Base-by-base conservation (phyloP, 2,797 vertebrate species). In the Propithecus deckenii region DNA sequence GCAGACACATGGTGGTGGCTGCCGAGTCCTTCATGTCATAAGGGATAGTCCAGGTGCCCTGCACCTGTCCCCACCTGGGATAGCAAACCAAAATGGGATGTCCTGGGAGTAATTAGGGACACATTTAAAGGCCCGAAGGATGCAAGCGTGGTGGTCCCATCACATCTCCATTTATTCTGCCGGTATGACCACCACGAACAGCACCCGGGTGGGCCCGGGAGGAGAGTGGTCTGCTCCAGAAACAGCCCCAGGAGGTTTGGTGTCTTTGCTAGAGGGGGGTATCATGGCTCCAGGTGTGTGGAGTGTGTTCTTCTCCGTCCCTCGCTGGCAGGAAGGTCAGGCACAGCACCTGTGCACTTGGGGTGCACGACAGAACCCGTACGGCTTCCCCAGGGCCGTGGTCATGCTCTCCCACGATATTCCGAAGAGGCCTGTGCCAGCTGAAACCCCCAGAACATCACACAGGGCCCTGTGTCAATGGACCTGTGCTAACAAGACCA, bases 11-110 rank as follows among this genome's bases (percentile, higher is more conserved):
- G 61, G 17, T 17, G 43, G 12, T 10, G 20, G 11, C 2, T 35
- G 0, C 17, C 32, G 0, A 3, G 17, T 10, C 76, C 48, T 43
- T 38, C 50, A 65, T 25, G 1, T 5, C 30, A 0, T 18, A 10
- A 5, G 0, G n/a, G 23, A 23, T 13, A 28, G 48, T 38, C 86
- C 32, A 8, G 0, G 30, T 3, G 18, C 8, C 25, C 23, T 32
- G 23, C 28, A 22, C 6, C 22, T 4, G 41, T 41, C 83, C 80
- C 23, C 38, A 12, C 2, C 38, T 4, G 8, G 46, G 78, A 9
- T 0, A 48, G 84, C 4, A 14, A 43, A n/a, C 17, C 38, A 4
- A 30, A 3, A 14, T 1, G 1, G 11, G 50, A 28, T 9, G 25
- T 23, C 59, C 12, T 4, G 59, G 50, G 65, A 15, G 30, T 25